phyloP scores from a whole-genome alignment of 2,888 invertebrate genomes.

The Mactromeris polynyma region DNA sequence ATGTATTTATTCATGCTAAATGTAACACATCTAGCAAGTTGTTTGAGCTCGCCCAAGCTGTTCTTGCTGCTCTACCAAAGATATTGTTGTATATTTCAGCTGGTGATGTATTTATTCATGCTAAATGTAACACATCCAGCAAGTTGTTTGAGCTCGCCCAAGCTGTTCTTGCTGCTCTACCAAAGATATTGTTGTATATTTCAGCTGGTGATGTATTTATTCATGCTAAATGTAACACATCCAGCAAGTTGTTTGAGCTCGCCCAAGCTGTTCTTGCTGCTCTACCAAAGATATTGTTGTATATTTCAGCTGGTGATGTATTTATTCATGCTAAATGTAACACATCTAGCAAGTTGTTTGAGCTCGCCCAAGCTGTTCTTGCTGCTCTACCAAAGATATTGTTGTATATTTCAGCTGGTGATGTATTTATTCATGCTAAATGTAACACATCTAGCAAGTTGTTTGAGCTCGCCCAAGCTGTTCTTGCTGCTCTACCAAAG shows the following conservation, averaged over 20 bases:
- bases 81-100: too few relatives aligned
- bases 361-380: too few relatives aligned
- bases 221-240: slow-evolving; percentile 86
- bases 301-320: too few relatives aligned
- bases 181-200: too few relatives aligned
- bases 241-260: slow-evolving; percentile 86
- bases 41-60: slow-evolving; percentile 84
- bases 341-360: too few relatives aligned
- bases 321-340: too few relatives aligned
- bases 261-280: slow-evolving; percentile 79
- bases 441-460: slow-evolving; percentile 84
- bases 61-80: slow-evolving; percentile 81
- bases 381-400: too few relatives aligned
- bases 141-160: too few relatives aligned
- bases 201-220: slow-evolving; percentile 87
- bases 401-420: slow-evolving; percentile 85
- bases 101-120: too few relatives aligned
- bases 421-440: slow-evolving; percentile 87
- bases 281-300: slow-evolving; percentile 83
- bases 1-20: slow-evolving; percentile 87
- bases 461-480: slow-evolving; percentile 84
- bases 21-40: slow-evolving; percentile 84
- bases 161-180: too few relatives aligned
- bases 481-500: slow-evolving; percentile 81
- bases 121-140: too few relatives aligned